Percentiles rank a stretch among this genome's conserved stretches.
Conservation (phyloP, 2,888 invertebrate species). For the Tetragonula carbonaria region DNA sequence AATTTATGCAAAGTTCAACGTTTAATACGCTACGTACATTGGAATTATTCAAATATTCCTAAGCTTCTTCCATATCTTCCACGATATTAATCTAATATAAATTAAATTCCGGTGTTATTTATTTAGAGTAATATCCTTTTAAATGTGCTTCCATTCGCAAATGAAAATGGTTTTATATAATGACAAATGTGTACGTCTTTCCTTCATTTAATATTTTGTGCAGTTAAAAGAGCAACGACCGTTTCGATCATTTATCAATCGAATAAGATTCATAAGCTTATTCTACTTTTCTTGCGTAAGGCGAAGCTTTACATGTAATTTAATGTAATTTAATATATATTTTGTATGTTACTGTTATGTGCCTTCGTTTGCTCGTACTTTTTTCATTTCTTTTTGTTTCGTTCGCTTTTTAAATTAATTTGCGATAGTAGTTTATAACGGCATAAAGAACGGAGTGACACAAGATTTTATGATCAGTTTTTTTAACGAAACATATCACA, state of each 20-base stretch:
- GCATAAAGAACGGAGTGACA: too few species aligned
- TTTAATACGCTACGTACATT: neutral
- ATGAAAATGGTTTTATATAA: neutral
- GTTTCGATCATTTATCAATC: neutral
- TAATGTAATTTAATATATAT: too few species aligned
- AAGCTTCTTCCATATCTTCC: neutral
- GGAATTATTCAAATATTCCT: neutral
- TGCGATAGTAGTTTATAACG: too few species aligned
- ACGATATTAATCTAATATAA: neutral
- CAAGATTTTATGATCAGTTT: neutral
- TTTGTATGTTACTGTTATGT: too few species aligned
- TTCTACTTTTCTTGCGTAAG: neutral
- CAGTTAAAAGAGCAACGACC: neutral
- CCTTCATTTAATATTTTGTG: neutral
- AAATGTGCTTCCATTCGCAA: neutral
- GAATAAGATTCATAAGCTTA: too few species aligned
- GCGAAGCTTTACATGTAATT: too few species aligned
- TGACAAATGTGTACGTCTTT: neutral
- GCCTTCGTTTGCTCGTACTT: too few species aligned
- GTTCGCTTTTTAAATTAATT: too few species aligned
- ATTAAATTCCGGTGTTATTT: neutral
- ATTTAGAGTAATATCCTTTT: neutral
- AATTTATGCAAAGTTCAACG: neutral
- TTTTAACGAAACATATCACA: neutral
- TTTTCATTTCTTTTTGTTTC: too few species aligned